phyloP scores from a whole-genome alignment of 2,797 vertebrate genomes.

The Lutjanus campechanus region DNA sequence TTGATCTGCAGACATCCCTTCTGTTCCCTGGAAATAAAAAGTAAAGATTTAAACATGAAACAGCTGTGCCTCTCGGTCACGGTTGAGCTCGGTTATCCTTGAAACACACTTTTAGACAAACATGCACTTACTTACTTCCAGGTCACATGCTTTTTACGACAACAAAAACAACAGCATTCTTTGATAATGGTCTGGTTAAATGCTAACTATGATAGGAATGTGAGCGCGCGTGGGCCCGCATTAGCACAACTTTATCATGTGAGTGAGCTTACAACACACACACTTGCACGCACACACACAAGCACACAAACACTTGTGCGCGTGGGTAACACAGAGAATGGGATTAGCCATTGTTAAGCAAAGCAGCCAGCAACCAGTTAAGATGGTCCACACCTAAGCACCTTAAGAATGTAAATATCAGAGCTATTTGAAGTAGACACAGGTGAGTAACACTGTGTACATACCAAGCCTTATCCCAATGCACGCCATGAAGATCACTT shows the following conservation, averaged over 20 bases:
- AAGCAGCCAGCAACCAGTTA: slow-evolving; percentile 54
- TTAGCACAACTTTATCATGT: slow-evolving; percentile 74
- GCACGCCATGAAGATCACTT: slow-evolving; percentile 13
- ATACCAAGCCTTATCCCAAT: slow-evolving; percentile 32
- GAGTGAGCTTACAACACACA: slow-evolving; percentile 66
- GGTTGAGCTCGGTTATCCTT: slow-evolving; percentile 30
- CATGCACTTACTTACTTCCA: slow-evolving; percentile 53
- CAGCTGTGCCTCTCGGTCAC: slow-evolving; percentile 11
- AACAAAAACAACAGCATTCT: slow-evolving; percentile 72
- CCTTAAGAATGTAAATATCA: slow-evolving; percentile 73
- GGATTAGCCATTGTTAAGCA: slow-evolving; percentile 68
- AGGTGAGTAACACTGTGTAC: slow-evolving; percentile 54
- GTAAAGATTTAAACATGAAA: not conserved
- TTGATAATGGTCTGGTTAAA: slow-evolving; percentile 71
- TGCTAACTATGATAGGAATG: slow-evolving; percentile 77
- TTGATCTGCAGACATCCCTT: not conserved
- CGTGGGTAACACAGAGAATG: slow-evolving; percentile 35
- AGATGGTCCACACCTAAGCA: slow-evolving; percentile 61
- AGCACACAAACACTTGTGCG: slow-evolving; percentile 1
- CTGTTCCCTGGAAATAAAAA: not conserved
- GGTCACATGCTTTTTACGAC: slow-evolving; percentile 68
- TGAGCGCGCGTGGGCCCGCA: slow-evolving; percentile 43
- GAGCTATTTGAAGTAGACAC: slow-evolving; percentile 62
- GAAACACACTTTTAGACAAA: slow-evolving; percentile 44
- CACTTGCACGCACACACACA: not conserved